These are phyloP conservation scores for Ptychochromis oligacanthus DNA, from an alignment of 2,113 vertebrate genomes.

Conservation along the genomic window DNA sequence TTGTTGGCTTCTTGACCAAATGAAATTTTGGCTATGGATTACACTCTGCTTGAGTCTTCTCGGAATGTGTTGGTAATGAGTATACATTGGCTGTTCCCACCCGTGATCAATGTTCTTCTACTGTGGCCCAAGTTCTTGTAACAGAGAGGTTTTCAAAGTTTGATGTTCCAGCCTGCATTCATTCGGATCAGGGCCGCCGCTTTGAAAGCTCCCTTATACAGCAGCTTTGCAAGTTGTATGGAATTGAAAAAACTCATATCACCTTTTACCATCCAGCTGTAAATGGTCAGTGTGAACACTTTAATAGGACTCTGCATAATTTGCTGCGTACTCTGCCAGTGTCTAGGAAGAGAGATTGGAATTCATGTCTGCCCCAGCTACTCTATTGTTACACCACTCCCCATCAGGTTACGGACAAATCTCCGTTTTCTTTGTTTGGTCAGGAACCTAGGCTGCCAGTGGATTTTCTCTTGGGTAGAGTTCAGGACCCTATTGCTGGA, in stretches of 20 bases:
- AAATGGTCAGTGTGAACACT: neutral
- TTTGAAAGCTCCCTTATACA: neutral
- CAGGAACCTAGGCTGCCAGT: slow-evolving; percentile 2
- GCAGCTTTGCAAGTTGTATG: neutral
- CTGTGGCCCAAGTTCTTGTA: neutral
- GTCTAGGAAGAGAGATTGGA: neutral
- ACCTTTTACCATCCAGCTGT: neutral
- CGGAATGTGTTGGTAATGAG: neutral
- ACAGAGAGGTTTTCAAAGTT: neutral
- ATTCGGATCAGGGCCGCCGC: neutral
- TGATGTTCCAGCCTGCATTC: neutral
- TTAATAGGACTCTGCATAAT: neutral
- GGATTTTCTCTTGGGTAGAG: slow-evolving; percentile 19
- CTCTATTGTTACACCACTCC: neutral
- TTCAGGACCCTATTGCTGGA: neutral
- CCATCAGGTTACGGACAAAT: neutral
- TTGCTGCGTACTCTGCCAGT: neutral
- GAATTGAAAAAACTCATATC: neutral
- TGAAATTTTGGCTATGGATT: neutral
- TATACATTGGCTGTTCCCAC: neutral
- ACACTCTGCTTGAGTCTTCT: neutral
- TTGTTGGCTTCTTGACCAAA: too few species aligned
- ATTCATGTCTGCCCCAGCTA: neutral
- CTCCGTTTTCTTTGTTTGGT: neutral
- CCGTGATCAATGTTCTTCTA: neutral